These are phyloP conservation scores for Tetrapedia diversipes DNA, from an alignment of 2,888 invertebrate genomes.

Conservation along the genomic window DNA sequence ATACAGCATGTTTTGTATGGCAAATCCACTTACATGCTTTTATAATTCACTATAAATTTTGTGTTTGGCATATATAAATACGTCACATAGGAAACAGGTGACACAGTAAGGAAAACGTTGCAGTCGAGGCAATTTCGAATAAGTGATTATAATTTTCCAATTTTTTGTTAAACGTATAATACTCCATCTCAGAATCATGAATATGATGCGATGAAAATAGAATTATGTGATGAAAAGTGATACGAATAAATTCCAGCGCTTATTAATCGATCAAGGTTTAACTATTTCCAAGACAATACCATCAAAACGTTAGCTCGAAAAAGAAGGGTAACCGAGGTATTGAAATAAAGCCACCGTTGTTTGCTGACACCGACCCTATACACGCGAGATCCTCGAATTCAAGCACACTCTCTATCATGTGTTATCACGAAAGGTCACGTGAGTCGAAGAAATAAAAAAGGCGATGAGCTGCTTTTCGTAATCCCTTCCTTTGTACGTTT, in stretches of 20 bases:
- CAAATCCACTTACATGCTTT: too few species aligned
- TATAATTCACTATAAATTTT: too few species aligned
- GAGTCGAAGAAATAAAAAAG: slow-evolving; percentile 46
- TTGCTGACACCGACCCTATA: slow-evolving; percentile 30
- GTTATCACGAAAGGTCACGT: slow-evolving; percentile 52
- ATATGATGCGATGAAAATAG: too few species aligned
- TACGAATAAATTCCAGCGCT: not conserved
- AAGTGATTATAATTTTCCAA: too few species aligned
- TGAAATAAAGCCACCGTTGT: slow-evolving; percentile 40
- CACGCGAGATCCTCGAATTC: slow-evolving; percentile 50
- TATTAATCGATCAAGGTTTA: not conserved
- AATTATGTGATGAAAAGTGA: not conserved
- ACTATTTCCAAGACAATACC: not conserved
- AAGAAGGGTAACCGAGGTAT: slow-evolving; percentile 15
- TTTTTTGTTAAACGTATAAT: too few species aligned
- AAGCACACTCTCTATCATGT: slow-evolving; percentile 40
- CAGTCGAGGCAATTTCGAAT: too few species aligned
- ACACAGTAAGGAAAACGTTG: too few species aligned
- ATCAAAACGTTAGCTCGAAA: not conserved
- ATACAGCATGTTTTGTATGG: too few species aligned
- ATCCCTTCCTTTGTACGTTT: slow-evolving; percentile 12
- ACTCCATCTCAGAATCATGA: too few species aligned
- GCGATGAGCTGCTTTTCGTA: slow-evolving; percentile 31
- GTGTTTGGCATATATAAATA: too few species aligned
- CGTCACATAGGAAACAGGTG: too few species aligned